Evolutionary conservation across 1,140 invertebrate genomes (phyloP).

Genomic region (Drosophila dunni): DNA sequence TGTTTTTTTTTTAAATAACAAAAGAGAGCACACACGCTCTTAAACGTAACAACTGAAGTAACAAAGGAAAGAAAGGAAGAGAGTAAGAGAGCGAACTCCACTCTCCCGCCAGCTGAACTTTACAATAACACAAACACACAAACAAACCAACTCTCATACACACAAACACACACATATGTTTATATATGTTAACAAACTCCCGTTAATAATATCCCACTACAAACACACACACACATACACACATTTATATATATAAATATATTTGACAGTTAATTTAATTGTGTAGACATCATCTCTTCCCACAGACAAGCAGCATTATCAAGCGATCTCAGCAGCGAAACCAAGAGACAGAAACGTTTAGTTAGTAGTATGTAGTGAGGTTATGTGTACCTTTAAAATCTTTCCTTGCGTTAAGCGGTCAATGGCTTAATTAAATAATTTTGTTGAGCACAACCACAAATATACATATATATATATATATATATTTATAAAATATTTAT

Average conservation of each 20-base stretch:
- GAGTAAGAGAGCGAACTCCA: not conserved
- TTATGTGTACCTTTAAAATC: not conserved
- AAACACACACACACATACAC: constrained; percentile 1
- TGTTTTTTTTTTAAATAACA: not conserved
- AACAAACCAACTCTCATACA: constrained; percentile 7
- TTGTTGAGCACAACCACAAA: constrained; percentile 5
- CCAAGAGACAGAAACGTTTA: constrained; percentile 62
- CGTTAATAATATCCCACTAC: constrained; percentile 28
- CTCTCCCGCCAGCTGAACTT: not conserved
- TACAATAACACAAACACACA: not conserved
- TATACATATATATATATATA: not conserved
- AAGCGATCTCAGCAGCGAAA: constrained; percentile 55
- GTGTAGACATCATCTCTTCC: constrained; percentile 75
- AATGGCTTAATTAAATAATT: not conserved
- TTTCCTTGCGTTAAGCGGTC: constrained; percentile 1
- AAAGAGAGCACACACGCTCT: not conserved
- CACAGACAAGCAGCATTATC: constrained; percentile 60
- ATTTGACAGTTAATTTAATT: constrained; percentile 67
- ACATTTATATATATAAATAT: constrained; percentile 1
- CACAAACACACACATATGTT: constrained; percentile 10
- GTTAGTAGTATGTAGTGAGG: constrained; percentile 67
- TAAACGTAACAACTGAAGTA: too few relatives aligned
- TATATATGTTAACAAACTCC: not conserved
- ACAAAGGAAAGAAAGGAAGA: not conserved
- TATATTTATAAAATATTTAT: constrained; percentile 17